A percentile compares a stretch with the other conserved stretches of the same genome.
These are phyloP conservation scores for Drosophila mulleri DNA, from an alignment of 2,888 invertebrate genomes.

Conservation along the genomic window DNA sequence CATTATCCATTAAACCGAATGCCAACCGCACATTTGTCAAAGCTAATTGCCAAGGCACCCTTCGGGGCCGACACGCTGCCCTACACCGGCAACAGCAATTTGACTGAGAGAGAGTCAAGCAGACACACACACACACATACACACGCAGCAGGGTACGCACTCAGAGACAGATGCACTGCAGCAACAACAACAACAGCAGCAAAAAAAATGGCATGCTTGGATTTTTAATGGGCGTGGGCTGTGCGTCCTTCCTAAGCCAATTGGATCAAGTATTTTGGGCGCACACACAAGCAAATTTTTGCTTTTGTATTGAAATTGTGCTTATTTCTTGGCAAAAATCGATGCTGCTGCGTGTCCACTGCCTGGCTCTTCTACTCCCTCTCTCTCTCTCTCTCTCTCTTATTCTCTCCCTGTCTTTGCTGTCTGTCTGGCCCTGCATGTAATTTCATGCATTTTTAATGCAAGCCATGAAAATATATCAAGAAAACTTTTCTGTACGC, in stretches of 20 bases:
- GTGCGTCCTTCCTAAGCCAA: constrained; percentile 25
- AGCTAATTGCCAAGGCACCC: constrained; percentile 72
- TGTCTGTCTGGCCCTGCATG: constrained; percentile 32
- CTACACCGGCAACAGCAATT: constrained; percentile 28
- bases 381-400: not conserved
- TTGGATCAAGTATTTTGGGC: constrained; percentile 44
- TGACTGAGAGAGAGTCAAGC: constrained; percentile 19
- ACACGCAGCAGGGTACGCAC: constrained; percentile 49
- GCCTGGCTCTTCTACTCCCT: not conserved
- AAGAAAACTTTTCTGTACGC: constrained; percentile 23
- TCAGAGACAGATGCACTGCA: constrained; percentile 27
- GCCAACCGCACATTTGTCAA: constrained; percentile 72
- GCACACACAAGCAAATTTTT: constrained; percentile 35
- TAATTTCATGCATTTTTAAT: constrained; percentile 73
- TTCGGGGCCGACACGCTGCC: constrained; percentile 64
- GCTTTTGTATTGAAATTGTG: constrained; percentile 25
- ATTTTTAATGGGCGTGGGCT: constrained; percentile 55
- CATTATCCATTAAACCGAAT: constrained; percentile 72
- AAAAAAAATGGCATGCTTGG: constrained; percentile 48
- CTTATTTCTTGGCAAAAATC: constrained; percentile 52
- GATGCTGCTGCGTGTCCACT: constrained; percentile 42
- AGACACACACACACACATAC: constrained; percentile 1
- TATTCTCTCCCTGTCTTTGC: not conserved
- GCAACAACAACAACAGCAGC: not conserved
- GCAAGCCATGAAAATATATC: constrained; percentile 58